phyloP scores from a whole-genome alignment of 2,888 invertebrate species.

The Morpho deidamia region DNA sequence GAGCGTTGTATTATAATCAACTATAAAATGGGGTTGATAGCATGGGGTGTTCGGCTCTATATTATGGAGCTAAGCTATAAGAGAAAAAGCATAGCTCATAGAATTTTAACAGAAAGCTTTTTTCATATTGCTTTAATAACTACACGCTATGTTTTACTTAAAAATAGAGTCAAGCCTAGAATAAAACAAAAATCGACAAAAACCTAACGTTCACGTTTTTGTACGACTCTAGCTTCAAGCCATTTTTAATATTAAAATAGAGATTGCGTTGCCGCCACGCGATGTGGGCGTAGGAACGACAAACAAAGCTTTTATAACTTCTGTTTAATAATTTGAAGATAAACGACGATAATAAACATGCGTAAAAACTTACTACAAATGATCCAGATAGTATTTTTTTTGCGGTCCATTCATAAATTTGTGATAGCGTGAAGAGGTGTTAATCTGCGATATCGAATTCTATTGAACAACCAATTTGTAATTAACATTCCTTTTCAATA shows the following conservation, averaged over 20 bases:
- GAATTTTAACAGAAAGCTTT: slow-evolving; percentile 17
- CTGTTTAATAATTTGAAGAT: slow-evolving; percentile 15
- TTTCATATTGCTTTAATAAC: not conserved
- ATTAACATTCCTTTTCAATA: slow-evolving; percentile 59
- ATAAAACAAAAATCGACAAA: too few relatives aligned
- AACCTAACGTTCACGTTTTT: not conserved
- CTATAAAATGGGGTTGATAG: slow-evolving; percentile 61
- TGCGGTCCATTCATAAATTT: slow-evolving; percentile 60
- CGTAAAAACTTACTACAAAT: slow-evolving; percentile 41
- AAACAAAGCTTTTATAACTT: slow-evolving; percentile 7
- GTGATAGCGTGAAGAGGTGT: slow-evolving; percentile 51
- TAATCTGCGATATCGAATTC: slow-evolving; percentile 50
- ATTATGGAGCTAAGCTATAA: slow-evolving; percentile 41
- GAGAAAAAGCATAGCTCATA: slow-evolving; percentile 24
- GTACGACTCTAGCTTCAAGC: not conserved
- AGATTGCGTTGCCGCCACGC: not conserved
- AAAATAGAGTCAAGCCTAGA: too few relatives aligned
- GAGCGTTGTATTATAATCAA: slow-evolving; percentile 51
- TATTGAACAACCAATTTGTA: slow-evolving; percentile 67
- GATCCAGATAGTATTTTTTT: slow-evolving; percentile 51
- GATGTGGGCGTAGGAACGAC: slow-evolving; percentile 1
- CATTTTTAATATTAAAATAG: slow-evolving; percentile 5
- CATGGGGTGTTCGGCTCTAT: slow-evolving; percentile 49
- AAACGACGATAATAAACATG: slow-evolving; percentile 29
- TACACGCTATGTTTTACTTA: not conserved